phyloP scores from a whole-genome alignment of 2,797 vertebrate genomes.

The Hippoglossus hippoglossus region DNA sequence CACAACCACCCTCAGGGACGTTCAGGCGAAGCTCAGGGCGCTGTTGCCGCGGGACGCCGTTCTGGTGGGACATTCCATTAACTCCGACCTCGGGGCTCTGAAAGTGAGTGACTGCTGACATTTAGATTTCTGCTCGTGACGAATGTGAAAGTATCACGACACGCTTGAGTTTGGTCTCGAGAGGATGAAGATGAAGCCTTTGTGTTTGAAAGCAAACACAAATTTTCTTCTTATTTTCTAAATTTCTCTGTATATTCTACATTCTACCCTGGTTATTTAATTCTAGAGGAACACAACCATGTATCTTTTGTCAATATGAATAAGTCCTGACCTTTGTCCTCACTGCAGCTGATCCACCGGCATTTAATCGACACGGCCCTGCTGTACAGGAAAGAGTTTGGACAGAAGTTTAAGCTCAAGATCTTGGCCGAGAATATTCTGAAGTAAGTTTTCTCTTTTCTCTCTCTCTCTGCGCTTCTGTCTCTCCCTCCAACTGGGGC shows the following conservation, averaged over 20 bases:
- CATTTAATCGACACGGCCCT: slow-evolving; percentile 92
- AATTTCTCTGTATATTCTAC: too few relatives aligned
- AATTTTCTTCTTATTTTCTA: not conserved
- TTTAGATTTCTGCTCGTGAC: not conserved
- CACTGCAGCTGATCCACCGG: slow-evolving; percentile 88
- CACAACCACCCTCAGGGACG: slow-evolving; percentile 84
- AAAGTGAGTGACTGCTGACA: slow-evolving; percentile 79
- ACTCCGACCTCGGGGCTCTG: slow-evolving; percentile 88
- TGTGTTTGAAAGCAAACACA: not conserved
- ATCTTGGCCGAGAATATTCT: slow-evolving; percentile 88
- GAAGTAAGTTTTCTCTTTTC: slow-evolving; percentile 79
- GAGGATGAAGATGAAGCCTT: not conserved
- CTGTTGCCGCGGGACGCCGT: slow-evolving; percentile 89
- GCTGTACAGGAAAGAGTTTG: slow-evolving; percentile 86
- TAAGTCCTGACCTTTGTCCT: slow-evolving; percentile 6
- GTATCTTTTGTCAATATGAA: not conserved
- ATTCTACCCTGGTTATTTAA: too few relatives aligned
- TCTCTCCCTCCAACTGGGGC: not conserved
- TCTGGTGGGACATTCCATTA: slow-evolving; percentile 91
- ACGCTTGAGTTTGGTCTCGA: not conserved
- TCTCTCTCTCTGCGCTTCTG: not conserved
- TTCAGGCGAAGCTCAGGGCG: slow-evolving; percentile 83
- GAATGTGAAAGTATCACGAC: not conserved
- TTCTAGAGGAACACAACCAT: too few relatives aligned
- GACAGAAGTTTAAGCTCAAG: slow-evolving; percentile 90